Base-by-base conservation (phyloP, 1,140 invertebrate genomes). In the Atopsyche davidsoni region DNA sequence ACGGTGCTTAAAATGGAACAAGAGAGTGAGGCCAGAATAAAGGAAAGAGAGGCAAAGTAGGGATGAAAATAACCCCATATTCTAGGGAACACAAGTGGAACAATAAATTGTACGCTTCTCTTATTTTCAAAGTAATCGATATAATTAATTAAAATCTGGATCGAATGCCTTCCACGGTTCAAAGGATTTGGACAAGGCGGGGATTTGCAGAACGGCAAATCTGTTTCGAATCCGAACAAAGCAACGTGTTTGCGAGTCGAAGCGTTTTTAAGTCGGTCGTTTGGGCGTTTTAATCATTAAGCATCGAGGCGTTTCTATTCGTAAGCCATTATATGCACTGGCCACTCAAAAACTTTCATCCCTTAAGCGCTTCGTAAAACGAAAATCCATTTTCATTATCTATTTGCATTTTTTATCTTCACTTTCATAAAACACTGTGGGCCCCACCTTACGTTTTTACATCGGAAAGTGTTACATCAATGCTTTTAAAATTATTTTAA, bases 91-190 rank as follows among this genome's bases (percentile, higher is more conserved):
- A 51, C 23, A 17, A 43, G 18, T 14, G 24, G 28, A 53, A 53
- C 45, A 52, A 53, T 53, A 53, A 53, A 53, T 53, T 47, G 24
- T 16, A 28, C 39, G 22, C 36, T 48, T 41, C 44, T 53, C 39
- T 47, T 41, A 48, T 43, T 53, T 53, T 53, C 51, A 46, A 48
- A 53, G 45, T 53, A 46, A 53, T 53, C 51, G 51, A 53, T 53
- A 53, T 53, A 46, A 53, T 47, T 53, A 53, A 47, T 53, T 47
- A 53, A 53, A 53, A 47, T 48, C 45, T 46, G 25, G 43, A 53
- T 42, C 45, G 51, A 53, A 48, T 47, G 31, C 44, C 39, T 40
- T 53, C 36, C 40, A 47, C 45, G 51, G 39, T 47, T 53, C 51
- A 53, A 53, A 47, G 46, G 45, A 53, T 41, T 48, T 43, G 11